Evolutionary conservation across 2,797 vertebrate genomes (phyloP), one percentile per base, ranked within the genome.

Genomic region (Peromyscus attwateri): DNA sequence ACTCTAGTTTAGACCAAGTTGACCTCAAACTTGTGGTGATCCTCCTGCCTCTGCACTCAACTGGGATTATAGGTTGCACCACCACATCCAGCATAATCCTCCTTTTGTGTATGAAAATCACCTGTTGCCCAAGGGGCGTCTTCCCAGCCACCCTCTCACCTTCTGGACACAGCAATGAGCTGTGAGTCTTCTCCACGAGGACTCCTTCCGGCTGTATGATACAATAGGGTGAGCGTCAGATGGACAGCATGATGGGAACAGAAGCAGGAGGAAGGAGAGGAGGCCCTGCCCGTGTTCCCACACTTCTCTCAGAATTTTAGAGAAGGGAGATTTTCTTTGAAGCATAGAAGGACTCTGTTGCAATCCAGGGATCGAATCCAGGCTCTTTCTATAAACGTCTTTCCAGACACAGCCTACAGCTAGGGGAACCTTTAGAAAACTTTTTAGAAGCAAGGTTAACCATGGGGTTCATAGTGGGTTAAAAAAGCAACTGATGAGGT

Each of bases 121-220:
- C 19, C 25, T 23, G 3, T 4, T 27, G 21, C 64, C 55, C 40
- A 68, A 3, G 52, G 60, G 40, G 68, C 60, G 49, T 81, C 85
- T 83, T 70, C 40, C 23, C 27, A n/a, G 46, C 55, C 46, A 40
- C 66, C 23, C 60, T 68, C 21, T 8, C 94, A 98, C 98, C 98
- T 98, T 95, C 94, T 66, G 97, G 97, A 92, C 98, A 98, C 82
- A 98, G 95, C 94, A 98, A 91, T 37, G 92, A 94, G 0, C 98
- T 98, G 94, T 97, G 97, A 6, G 97, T 98, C 94, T 98, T 98
- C 97, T 98, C 98, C 91, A 98, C 88, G 0, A 95, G 93, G 87
- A 98, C 84, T 27, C 98, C 98, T 95, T 98, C 98, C 11, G 98
- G 97, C 98, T 98, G 97, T 77, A 27, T 2, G 46, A 62, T 27